A percentile compares a stretch with the other conserved stretches of the same genome.
Conservation (phyloP, 2,797 vertebrate genomes). For the Ctenopoma multispine region DNA sequence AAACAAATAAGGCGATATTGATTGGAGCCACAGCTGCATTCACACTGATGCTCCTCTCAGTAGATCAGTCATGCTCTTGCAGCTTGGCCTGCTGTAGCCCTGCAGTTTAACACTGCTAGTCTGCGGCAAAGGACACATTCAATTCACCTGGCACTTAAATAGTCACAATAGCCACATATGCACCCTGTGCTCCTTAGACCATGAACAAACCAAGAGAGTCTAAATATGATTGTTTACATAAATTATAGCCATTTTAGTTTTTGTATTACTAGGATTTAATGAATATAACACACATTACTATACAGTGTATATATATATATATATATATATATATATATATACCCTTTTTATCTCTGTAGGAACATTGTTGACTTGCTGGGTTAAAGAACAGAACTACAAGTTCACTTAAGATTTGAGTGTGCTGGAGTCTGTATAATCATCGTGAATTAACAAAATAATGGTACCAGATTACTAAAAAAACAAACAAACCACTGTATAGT, state of each 20-base stretch:
- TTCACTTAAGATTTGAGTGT: not conserved
- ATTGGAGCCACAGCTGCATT: slow-evolving; percentile 72
- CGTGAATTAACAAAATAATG: slow-evolving; percentile 9
- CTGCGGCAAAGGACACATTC: slow-evolving; percentile 68
- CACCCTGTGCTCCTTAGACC: slow-evolving; percentile 34
- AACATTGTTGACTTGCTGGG: slow-evolving; percentile 16
- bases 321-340: too few species aligned
- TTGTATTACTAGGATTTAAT: slow-evolving; percentile 22
- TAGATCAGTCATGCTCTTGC: slow-evolving; percentile 80
- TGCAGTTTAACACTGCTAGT: slow-evolving; percentile 71
- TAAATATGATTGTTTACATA: slow-evolving; percentile 47
- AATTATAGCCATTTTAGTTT: slow-evolving; percentile 25
- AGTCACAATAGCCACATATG: slow-evolving; percentile 38
- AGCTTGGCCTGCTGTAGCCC: slow-evolving; percentile 67
- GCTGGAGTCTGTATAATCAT: not conserved
- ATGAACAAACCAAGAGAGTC: slow-evolving; percentile 12
- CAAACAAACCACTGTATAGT: not conserved
- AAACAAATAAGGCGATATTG: slow-evolving; percentile 80
- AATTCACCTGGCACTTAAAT: slow-evolving; percentile 71
- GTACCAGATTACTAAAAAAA: slow-evolving; percentile 3
- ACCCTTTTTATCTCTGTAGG: slow-evolving; percentile 20
- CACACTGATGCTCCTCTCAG: slow-evolving; percentile 74
- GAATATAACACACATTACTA: too few species aligned
- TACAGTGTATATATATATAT: too few species aligned
- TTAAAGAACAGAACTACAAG: not conserved